Evolutionary conservation across 1,140 invertebrate genomes (phyloP).

Genomic region (Drosophila equinoxialis): DNA sequence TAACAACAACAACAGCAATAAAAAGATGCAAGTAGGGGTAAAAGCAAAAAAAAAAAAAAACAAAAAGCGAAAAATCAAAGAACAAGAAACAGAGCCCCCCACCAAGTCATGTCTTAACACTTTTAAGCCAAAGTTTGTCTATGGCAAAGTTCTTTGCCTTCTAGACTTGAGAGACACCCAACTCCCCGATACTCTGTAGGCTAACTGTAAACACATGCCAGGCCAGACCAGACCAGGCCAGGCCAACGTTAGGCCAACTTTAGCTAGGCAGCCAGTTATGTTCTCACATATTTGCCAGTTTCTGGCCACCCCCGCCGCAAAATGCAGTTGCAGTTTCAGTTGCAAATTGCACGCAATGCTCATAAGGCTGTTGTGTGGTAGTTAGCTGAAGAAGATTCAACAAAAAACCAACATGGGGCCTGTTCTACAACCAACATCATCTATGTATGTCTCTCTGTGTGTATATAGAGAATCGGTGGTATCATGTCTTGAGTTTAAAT

Average conservation of each 20-base stretch:
- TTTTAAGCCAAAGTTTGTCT: conserved; percentile 47
- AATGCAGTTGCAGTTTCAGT: conserved; percentile 58
- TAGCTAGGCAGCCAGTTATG: conserved; percentile 28
- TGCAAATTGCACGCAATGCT: conserved; percentile 71
- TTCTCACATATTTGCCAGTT: conserved; percentile 57
- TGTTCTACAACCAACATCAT: neutral
- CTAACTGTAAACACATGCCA: conserved; percentile 76
- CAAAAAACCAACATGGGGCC: conserved; percentile 39
- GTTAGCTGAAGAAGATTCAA: conserved; percentile 28
- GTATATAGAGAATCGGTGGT: neutral
- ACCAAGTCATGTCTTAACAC: conserved; percentile 59
- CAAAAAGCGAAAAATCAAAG: neutral
- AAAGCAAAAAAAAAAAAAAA: conserved; percentile 22
- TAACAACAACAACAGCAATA: no score
- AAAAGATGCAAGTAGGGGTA: no score
- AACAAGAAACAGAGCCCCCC: conserved; percentile 18
- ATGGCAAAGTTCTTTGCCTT: neutral
- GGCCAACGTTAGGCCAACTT: no score
- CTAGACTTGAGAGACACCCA: conserved; percentile 22
- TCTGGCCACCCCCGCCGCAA: conserved; percentile 41
- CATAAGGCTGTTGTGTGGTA: conserved; percentile 26
- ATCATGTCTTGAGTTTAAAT: conserved; percentile 32
- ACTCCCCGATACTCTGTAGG: conserved; percentile 1
- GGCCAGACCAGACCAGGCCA: conserved; percentile 51
- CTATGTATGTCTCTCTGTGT: neutral